Evolutionary conservation across 2,888 invertebrate species (phyloP).

Genomic region (Microctonus hyperodae): DNA sequence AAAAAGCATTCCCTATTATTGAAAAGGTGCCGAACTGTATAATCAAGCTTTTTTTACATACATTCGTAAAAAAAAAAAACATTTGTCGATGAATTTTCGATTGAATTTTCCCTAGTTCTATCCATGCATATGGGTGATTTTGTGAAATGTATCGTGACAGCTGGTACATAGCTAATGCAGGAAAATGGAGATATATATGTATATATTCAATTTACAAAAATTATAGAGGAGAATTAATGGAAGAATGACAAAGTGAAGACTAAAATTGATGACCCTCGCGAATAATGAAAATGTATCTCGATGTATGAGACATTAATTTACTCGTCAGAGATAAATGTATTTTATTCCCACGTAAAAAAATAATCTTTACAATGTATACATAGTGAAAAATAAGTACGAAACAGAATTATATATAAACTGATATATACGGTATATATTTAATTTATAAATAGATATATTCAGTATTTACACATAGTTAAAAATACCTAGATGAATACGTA

Average conservation of each 20-base stretch:
- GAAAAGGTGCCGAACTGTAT: slow-evolving; percentile 11
- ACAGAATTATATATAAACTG: too few species aligned
- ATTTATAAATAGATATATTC: background rate
- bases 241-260: background rate
- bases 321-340: background rate
- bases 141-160: too few species aligned
- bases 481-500: too few species aligned
- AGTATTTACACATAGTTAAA: background rate
- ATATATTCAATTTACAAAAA: too few species aligned
- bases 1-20: background rate
- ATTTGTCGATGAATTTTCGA: slow-evolving; percentile 20
- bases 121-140: too few species aligned
- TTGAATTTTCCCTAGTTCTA: background rate
- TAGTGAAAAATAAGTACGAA: too few species aligned
- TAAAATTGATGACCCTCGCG: background rate
- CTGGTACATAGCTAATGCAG: too few species aligned
- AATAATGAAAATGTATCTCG: background rate
- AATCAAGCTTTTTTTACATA: slow-evolving; percentile 12
- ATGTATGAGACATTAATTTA: background rate
- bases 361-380: too few species aligned
- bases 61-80: background rate
- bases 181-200: too few species aligned
- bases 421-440: background rate
- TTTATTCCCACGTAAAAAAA: too few species aligned
- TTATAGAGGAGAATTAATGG: background rate